Evolutionary conservation across 64 coral and sea anemone species (phyloP).

Genomic region (Pocillopora verrucosa): DNA sequence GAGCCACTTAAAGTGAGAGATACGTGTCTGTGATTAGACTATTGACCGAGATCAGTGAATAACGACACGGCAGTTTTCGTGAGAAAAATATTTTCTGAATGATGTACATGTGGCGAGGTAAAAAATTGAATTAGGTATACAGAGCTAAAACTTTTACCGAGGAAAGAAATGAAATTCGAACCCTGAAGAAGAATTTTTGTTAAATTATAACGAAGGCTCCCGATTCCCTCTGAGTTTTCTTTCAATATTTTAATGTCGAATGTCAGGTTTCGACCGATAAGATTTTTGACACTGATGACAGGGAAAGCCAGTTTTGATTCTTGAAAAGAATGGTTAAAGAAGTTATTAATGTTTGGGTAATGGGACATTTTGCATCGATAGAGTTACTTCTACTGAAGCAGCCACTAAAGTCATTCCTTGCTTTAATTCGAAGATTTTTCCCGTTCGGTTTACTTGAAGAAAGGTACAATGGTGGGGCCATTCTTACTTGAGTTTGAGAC

Average conservation of each 20-base stretch:
- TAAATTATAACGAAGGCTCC: neutral
- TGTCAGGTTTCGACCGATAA: slow-evolving; percentile 29
- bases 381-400: neutral
- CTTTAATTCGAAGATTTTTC: neutral
- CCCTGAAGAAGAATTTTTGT: neutral
- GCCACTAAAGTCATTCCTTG: neutral
- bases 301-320: slow-evolving; percentile 6
- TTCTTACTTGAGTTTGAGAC: neutral
- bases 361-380: neutral
- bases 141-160: neutral
- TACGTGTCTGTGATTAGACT: neutral
- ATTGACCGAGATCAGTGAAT: neutral
- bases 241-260: slow-evolving; percentile 43
- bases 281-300: slow-evolving; percentile 11
- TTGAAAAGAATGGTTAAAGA: slow-evolving; percentile 24
- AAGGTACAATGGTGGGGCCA: neutral
- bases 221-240: neutral
- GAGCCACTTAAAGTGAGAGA: slow-evolving; percentile 25
- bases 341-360: slow-evolving; percentile 34
- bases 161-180: neutral
- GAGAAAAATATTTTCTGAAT: neutral
- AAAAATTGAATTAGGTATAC: neutral
- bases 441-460: neutral
- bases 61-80: neutral
- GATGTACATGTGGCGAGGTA: neutral